Evolutionary conservation across 2,113 vertebrate genomes (phyloP).

Genomic region (Proterorhinus semilunaris): DNA sequence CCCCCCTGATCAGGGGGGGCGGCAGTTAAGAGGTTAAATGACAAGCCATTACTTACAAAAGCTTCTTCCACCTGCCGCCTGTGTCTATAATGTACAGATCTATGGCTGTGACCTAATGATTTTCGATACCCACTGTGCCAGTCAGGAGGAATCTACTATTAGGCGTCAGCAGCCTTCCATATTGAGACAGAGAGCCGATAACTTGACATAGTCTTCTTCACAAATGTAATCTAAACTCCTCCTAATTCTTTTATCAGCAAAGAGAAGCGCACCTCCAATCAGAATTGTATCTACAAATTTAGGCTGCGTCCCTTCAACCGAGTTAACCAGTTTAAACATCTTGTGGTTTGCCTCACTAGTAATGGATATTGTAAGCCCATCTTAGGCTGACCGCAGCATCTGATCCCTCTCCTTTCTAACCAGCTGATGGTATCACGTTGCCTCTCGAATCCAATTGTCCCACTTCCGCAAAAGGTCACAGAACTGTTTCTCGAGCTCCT

Average conservation of each 20-base stretch:
- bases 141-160: background rate
- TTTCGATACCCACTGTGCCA: background rate
- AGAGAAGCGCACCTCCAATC: background rate
- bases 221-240: background rate
- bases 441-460: conserved; percentile 23
- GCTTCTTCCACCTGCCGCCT: background rate
- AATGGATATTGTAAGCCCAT: conserved; percentile 37
- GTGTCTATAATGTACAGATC: background rate
- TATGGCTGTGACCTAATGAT: background rate
- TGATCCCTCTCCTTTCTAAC: conserved; percentile 57
- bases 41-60: background rate
- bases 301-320: background rate
- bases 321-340: conserved; percentile 8
- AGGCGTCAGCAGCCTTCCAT: background rate
- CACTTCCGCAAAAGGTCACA: conserved; percentile 30
- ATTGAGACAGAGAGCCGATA: background rate
- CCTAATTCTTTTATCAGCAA: background rate
- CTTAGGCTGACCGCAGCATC: conserved; percentile 52
- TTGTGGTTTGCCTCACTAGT: conserved; percentile 24
- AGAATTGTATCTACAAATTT: background rate
- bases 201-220: background rate
- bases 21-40: no score
- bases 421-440: conserved; percentile 43
- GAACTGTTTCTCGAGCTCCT: conserved; percentile 24
- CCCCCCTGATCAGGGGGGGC: no score